These are phyloP conservation scores for Burhinus oedicnemus DNA, from an alignment of 2,113 vertebrate genomes.

Conservation along the genomic window DNA sequence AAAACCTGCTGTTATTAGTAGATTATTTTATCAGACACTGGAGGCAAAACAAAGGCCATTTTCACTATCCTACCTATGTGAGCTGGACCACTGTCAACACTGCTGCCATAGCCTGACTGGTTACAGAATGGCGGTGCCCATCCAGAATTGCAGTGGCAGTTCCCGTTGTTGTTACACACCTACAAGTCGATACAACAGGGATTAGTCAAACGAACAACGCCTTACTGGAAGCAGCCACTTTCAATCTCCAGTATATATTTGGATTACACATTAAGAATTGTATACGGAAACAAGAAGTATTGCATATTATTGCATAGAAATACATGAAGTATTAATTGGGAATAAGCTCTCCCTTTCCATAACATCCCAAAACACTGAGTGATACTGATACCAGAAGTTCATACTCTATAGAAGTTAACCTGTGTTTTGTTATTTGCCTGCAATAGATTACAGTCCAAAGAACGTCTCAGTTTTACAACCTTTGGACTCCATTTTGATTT, in stretches of 20 bases:
- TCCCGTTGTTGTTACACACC: constrained; percentile 77
- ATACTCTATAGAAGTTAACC: not conserved
- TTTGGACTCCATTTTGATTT: not conserved
- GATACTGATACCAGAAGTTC: not conserved
- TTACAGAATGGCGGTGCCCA: constrained; percentile 84
- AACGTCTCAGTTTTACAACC: not conserved
- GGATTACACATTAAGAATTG: not conserved
- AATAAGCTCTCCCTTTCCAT: not conserved
- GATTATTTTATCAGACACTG: not conserved
- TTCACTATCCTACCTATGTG: constrained; percentile 72
- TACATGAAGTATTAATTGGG: not conserved
- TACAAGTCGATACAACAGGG: not conserved
- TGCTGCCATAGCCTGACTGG: constrained; percentile 80
- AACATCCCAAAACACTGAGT: not conserved
- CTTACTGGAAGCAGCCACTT: not conserved
- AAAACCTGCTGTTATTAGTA: fast-evolving
- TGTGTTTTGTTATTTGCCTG: not conserved
- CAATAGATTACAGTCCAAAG: not conserved
- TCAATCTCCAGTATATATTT: not conserved
- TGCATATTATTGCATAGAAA: not conserved
- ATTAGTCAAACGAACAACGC: not conserved
- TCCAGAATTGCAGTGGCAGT: constrained; percentile 82
- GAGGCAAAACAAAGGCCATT: not conserved
- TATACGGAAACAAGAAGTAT: not conserved
- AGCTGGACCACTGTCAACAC: constrained; percentile 84